A percentile compares a stretch with the other conserved stretches of the same genome.
Evolutionary conservation across 2,797 vertebrate species (phyloP).

Genomic region (Sebastes kiyomatsui): DNA sequence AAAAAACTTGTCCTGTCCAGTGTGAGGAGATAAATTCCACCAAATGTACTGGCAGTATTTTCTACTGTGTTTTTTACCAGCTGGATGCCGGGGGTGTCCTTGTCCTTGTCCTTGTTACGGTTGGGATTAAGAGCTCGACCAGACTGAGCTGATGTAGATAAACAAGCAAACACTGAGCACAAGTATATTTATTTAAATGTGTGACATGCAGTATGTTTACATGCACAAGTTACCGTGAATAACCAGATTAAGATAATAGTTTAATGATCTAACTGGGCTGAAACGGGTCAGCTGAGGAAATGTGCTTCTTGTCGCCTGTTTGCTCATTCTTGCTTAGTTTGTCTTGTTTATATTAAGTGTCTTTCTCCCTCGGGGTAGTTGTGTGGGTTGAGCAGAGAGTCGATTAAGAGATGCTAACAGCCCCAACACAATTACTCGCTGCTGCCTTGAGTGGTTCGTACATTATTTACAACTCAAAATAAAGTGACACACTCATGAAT

Average conservation of each 20-base stretch:
- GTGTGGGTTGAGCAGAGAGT: conserved; percentile 20
- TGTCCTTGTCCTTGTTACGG: not conserved
- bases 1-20: not conserved
- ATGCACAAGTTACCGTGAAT: not conserved
- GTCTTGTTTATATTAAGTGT: not conserved
- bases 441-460: conserved; percentile 14
- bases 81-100: not conserved
- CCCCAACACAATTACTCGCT: conserved; percentile 1
- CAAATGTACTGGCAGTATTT: not conserved
- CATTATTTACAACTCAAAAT: conserved; percentile 30
- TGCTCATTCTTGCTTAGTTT: conserved; percentile 4
- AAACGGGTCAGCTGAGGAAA: not conserved
- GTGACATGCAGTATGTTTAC: not conserved
- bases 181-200: not conserved
- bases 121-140: not conserved
- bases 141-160: not conserved
- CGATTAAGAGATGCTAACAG: conserved; percentile 45
- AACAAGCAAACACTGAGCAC: not conserved
- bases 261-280: not conserved
- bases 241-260: not conserved
- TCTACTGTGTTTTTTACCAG: not conserved
- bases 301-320: not conserved
- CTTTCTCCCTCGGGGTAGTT: not conserved
- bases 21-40: not conserved
- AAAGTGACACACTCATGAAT: conserved; percentile 10